Percentiles rank a stretch among this genome's conserved stretches.
phyloP scores from a whole-genome alignment of 2,113 vertebrate species.

The Ptychochromis oligacanthus region DNA sequence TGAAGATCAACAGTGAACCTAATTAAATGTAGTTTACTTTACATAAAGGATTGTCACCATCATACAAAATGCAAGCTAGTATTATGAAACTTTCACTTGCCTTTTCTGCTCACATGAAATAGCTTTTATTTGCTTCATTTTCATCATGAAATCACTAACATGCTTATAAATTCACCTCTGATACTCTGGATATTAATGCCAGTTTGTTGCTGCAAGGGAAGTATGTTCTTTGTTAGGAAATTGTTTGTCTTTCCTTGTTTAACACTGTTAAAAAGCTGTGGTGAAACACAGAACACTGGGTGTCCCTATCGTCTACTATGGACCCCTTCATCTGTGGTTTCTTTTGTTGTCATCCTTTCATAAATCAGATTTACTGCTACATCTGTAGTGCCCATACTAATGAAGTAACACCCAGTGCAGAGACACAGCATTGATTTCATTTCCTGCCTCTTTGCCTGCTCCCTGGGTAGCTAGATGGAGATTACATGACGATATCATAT shows the following conservation, averaged over 20 bases:
- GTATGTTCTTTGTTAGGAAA: background rate
- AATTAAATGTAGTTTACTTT: slow-evolving; percentile 27
- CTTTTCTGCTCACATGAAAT: background rate
- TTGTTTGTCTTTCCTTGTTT: slow-evolving; percentile 11
- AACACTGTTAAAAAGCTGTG: slow-evolving; percentile 41
- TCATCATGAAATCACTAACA: background rate
- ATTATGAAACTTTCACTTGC: background rate
- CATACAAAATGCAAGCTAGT: background rate
- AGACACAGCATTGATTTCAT: slow-evolving; percentile 76
- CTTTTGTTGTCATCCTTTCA: slow-evolving; percentile 50
- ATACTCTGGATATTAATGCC: background rate
- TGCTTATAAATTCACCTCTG: background rate
- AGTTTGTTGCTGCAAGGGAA: background rate
- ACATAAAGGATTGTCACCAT: background rate
- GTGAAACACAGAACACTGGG: slow-evolving; percentile 9
- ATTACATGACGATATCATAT: slow-evolving; percentile 72
- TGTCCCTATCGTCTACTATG: slow-evolving; percentile 39
- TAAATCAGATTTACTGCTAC: slow-evolving; percentile 78
- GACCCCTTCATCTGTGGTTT: slow-evolving; percentile 41
- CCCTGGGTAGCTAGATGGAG: slow-evolving; percentile 64
- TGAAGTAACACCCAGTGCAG: slow-evolving; percentile 70
- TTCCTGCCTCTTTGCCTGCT: slow-evolving; percentile 72
- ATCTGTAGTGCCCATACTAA: slow-evolving; percentile 76
- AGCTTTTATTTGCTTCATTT: slow-evolving; percentile 19
- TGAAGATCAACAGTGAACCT: background rate